Base-by-base conservation (phyloP, 2,888 invertebrate species). In the Sylvicola cinctus region DNA sequence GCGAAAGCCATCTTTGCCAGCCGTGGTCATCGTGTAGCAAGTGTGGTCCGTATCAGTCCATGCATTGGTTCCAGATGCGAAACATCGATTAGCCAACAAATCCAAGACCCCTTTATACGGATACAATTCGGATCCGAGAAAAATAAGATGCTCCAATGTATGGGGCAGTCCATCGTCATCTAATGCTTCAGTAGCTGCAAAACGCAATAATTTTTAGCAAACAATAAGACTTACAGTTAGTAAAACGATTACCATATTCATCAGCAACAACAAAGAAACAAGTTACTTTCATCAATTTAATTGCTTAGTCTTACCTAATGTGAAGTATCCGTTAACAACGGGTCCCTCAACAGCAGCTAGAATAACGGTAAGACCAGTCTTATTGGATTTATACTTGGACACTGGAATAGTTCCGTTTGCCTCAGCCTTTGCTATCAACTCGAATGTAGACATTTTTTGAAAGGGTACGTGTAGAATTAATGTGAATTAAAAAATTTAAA, bases 131-230 rank as follows among this genome's bases (percentile, higher is more conserved):
- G 87, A 88, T 1, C 90, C 91, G 52, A 88, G 61, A 55, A 91
- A 91, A 33, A 91, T 72, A 10, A 91, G 66, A 60, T 91, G 90
- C 49, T 91, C 90, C 54, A 91, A 60, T 1, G 90, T 90, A 51
- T 91, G 90, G 0, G 91, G 90, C 36, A 91, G 55, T 3, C 91
- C 91, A 60, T 90, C 88, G 55, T 90, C 84, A 51, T 85, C 84
- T 47, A 77, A 72, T 1, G 88, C 80, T 62, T 90, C 87, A 4
- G 91, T 91, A 7, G 81, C 88, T 88, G 49, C 32, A 55, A 45
- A 36, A 32, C 27, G 31, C 20, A 31, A 29, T 27, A 23, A 31
- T 29, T 32, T 35, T 14, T 25, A 16, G 11, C 7, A 25, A 29
- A 29, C 23, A n/a, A n/a, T n/a, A n/a, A n/a, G n/a, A n/a, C n/a